Evolutionary conservation across 2,113 vertebrate species (phyloP).

Genomic region (Chauna torquata): DNA sequence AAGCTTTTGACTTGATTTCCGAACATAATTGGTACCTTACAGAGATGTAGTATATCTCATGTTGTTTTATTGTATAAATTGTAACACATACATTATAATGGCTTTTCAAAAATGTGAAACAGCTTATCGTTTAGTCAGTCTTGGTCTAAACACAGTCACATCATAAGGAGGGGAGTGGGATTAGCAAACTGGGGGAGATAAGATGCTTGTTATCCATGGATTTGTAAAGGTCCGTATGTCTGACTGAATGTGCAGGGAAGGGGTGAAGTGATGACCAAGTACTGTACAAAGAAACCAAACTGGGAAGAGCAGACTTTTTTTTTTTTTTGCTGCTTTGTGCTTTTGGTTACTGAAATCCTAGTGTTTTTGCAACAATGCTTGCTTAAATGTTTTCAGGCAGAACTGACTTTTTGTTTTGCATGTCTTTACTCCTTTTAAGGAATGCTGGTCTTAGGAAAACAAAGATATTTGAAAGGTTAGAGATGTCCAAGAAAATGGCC

Average conservation of each 20-base stretch:
- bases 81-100: not conserved
- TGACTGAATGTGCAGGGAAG: rapidly evolving
- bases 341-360: slow-evolving; percentile 11
- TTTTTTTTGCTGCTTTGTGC: not conserved
- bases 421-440: slow-evolving; percentile 30
- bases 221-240: not conserved
- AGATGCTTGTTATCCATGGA: rapidly evolving
- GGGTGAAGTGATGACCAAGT: not conserved
- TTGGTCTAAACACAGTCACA: rapidly evolving
- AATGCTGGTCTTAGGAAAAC: not conserved
- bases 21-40: slow-evolving; percentile 6
- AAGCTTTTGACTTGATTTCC: slow-evolving; percentile 15
- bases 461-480: not conserved
- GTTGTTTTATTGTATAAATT: not conserved
- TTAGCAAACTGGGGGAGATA: not conserved
- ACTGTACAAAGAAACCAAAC: not conserved
- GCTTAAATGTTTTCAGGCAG: slow-evolving; percentile 32
- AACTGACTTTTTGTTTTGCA: slow-evolving; percentile 26
- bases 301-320: not conserved
- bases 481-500: slow-evolving; percentile 5
- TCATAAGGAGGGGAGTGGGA: not conserved
- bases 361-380: slow-evolving; percentile 27
- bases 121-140: rapidly evolving
- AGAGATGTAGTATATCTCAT: not conserved
- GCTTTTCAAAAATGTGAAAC: not conserved